Base-by-base conservation (phyloP, 2,797 vertebrate genomes). In the Triplophysa yarkandensis region DNA sequence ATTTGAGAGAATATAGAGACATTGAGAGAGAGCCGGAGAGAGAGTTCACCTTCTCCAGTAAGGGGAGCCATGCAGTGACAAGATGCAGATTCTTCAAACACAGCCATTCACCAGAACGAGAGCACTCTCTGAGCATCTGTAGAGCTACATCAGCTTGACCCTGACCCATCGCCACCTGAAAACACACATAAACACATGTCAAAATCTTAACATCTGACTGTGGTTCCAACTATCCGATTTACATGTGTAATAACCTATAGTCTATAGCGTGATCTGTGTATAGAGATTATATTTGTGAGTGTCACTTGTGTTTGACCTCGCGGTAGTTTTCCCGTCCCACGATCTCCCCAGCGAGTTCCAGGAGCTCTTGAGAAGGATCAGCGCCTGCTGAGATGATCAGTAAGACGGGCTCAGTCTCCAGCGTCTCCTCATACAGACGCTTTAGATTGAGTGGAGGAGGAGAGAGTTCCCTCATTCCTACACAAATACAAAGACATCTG, bases 1-100 rank as follows among this genome's bases (percentile, higher is more conserved):
- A 34, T 34, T 6, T 34, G 3, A 34, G 9, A 34, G 2, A 34
- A 34, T 2, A 34, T 1, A 6, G 32, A 2, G 9, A 34, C 8
- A 34, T 34, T 16, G 17, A 64, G 1, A 17, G 6, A 11, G n/a
- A 16, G 28, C n/a, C n/a, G 11, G 16, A 28, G 39, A 10, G 8
- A 55, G 34, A 32, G 77, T 89, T 78, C 87, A 96, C 96, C 93
- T 99, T 99, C 90, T 99, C 97, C 68, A 98, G 79, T 27, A 95
- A 83, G 23, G 96, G 94, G 52, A 99, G 92, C 97, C 97, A 99
- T 68, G 94, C 87, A 1, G 94, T 95, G 82, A 98, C 96, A 0
- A 98, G 96, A 88, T 99, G 97, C 78, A 99, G 90, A 81, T 98
- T 99, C 87, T 98, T 98, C 69, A 99, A 91, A 83, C 97, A 99